Percentiles rank a stretch among this genome's conserved stretches.
phyloP scores from a whole-genome alignment of 2,888 invertebrate species.

The Congeria kusceri region DNA sequence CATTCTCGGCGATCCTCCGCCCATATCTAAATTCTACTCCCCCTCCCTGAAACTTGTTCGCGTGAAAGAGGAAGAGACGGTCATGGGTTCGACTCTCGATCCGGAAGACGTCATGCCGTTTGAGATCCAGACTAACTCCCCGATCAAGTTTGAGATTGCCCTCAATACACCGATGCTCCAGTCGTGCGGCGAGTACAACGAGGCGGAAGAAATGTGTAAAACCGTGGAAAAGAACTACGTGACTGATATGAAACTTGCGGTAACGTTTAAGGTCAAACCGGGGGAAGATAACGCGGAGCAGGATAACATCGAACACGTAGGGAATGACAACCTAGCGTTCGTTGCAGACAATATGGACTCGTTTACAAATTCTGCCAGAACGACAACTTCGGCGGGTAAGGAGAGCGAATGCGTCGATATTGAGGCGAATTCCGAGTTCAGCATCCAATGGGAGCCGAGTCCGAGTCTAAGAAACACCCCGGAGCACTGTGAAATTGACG shows the following conservation, averaged over 20 bases:
- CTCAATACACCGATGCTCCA: slow-evolving; percentile 59
- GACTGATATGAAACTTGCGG: slow-evolving; percentile 64
- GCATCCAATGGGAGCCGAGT: slow-evolving; percentile 56
- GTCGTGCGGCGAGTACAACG: slow-evolving; percentile 48
- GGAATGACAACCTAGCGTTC: slow-evolving; percentile 45
- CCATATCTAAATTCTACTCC: slow-evolving; percentile 59
- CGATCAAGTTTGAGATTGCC: slow-evolving; percentile 61
- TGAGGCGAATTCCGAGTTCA: slow-evolving; percentile 61
- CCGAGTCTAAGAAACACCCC: not conserved
- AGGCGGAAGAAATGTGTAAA: slow-evolving; percentile 56
- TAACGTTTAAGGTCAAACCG: slow-evolving; percentile 42
- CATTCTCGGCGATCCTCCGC: slow-evolving; percentile 61
- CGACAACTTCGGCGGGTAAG: slow-evolving; percentile 28
- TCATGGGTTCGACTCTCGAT: slow-evolving; percentile 63
- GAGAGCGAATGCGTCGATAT: slow-evolving; percentile 59
- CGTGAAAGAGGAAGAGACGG: slow-evolving; percentile 59
- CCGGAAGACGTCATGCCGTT: slow-evolving; percentile 54
- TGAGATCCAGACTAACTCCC: slow-evolving; percentile 59
- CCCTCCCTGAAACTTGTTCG: slow-evolving; percentile 56
- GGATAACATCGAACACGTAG: not conserved
- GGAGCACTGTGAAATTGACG: not conserved
- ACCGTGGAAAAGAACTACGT: slow-evolving; percentile 51
- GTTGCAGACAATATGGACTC: slow-evolving; percentile 37
- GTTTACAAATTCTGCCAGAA: slow-evolving; percentile 40
- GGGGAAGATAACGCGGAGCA: slow-evolving; percentile 14